Evolutionary conservation across 1,140 invertebrate genomes (phyloP).

Genomic region (Aphidius gifuensis): DNA sequence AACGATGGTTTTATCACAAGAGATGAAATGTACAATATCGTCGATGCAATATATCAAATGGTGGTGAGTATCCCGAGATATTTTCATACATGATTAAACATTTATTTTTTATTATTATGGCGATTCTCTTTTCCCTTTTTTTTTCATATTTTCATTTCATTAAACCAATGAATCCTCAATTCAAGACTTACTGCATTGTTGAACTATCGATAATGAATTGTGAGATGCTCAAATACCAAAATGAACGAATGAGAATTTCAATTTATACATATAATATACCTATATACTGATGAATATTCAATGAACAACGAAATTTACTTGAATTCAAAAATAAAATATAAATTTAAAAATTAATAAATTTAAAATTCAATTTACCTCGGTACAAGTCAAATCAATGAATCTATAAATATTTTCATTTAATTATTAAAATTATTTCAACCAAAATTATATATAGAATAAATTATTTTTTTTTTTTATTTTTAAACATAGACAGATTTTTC

Average conservation of each 20-base stretch:
- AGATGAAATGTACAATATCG: constrained; percentile 98
- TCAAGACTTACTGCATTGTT: not conserved
- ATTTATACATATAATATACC: too few species aligned
- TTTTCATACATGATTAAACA: not conserved
- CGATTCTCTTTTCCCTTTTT: constrained; percentile 1
- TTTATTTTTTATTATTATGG: not conserved
- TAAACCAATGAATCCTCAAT: not conserved
- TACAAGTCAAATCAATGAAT: too few species aligned
- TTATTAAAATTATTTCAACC: too few species aligned
- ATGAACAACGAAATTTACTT: too few species aligned
- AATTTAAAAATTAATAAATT: too few species aligned
- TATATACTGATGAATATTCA: too few species aligned
- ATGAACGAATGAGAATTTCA: not conserved
- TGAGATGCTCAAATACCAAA: not conserved
- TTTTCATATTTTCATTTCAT: not conserved
- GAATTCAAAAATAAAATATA: too few species aligned
- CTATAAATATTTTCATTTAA: too few species aligned
- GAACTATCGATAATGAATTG: constrained; percentile 2
- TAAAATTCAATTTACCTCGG: too few species aligned
- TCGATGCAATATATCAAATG: constrained; percentile 99
- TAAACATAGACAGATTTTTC: too few species aligned
- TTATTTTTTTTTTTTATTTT: too few species aligned
- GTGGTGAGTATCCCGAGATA: constrained; percentile 70
- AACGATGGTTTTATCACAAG: constrained; percentile 97
- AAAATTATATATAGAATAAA: too few species aligned